phyloP scores from a whole-genome alignment of 2,113 vertebrate species.

The Cheilinus undulatus region DNA sequence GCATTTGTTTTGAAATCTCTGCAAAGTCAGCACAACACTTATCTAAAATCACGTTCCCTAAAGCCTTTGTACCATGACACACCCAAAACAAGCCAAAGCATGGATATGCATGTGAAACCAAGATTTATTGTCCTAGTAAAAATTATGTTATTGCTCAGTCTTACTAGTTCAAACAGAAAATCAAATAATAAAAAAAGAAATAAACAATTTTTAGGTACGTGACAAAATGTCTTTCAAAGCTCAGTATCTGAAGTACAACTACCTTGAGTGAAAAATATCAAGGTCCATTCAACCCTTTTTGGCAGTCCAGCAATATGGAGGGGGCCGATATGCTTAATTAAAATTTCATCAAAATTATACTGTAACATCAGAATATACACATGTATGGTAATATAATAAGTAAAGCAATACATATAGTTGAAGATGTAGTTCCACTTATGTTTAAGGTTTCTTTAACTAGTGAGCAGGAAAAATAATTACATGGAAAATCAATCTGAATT shows the following conservation, averaged over 20 bases:
- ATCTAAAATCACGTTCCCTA: not conserved
- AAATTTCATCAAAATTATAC: too few species aligned
- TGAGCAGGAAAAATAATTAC: not conserved
- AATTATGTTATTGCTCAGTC: not conserved
- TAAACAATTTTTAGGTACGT: not conserved
- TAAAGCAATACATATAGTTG: too few species aligned
- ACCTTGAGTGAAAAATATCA: too few species aligned
- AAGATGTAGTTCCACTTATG: too few species aligned
- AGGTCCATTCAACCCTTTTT: too few species aligned
- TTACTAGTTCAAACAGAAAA: not conserved
- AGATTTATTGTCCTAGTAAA: not conserved
- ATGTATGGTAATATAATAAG: too few species aligned
- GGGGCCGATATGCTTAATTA: too few species aligned
- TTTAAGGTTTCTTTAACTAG: too few species aligned
- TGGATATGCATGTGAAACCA: not conserved
- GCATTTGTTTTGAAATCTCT: not conserved
- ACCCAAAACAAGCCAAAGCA: not conserved
- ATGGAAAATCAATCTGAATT: not conserved
- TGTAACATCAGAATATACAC: too few species aligned
- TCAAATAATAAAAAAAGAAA: not conserved
- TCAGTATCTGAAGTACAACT: too few species aligned
- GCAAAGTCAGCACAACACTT: conserved; percentile 9
- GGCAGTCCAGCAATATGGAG: too few species aligned
- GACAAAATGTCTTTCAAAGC: not conserved
- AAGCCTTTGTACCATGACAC: not conserved